Evolutionary conservation across 2,797 vertebrate species (phyloP).

Genomic region (Eurystomus glaucurus): DNA sequence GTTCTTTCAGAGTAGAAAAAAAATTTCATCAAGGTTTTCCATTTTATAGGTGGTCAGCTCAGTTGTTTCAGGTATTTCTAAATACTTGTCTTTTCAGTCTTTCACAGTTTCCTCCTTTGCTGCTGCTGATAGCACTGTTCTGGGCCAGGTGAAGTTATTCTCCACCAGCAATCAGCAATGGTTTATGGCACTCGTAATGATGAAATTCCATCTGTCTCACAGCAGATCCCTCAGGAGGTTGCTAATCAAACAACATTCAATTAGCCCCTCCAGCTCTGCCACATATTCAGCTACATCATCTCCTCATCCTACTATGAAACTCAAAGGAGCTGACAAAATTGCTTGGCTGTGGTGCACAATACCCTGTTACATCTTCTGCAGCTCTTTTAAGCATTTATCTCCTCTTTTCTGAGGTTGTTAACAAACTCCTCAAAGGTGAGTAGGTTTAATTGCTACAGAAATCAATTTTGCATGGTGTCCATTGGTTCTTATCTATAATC

Average conservation of each 20-base stretch:
- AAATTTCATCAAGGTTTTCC: background rate
- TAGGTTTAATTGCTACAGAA: conserved; percentile 58
- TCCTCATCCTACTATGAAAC: conserved; percentile 40
- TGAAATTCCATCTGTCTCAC: conserved; percentile 74
- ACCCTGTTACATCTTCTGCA: background rate
- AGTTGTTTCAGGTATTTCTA: background rate
- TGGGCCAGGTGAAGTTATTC: conserved; percentile 62
- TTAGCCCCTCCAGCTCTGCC: conserved; percentile 67
- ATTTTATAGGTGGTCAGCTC: conserved; percentile 17
- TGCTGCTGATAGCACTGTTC: background rate
- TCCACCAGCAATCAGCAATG: conserved; percentile 32
- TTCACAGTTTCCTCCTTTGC: background rate
- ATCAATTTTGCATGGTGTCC: conserved; percentile 40
- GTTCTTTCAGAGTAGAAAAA: background rate
- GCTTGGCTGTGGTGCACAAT: background rate
- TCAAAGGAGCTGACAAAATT: conserved; percentile 20
- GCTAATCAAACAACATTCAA: conserved; percentile 75
- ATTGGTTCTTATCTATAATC: conserved; percentile 51
- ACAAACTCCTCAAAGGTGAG: conserved; percentile 49
- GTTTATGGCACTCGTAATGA: conserved; percentile 51
- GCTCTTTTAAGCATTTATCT: conserved; percentile 25
- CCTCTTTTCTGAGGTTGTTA: conserved; percentile 17
- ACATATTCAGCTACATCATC: conserved; percentile 55
- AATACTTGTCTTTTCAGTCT: background rate
- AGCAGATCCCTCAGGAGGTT: conserved; percentile 69